A percentile compares a stretch with the other conserved stretches of the same genome.
Conservation (phyloP, 2,888 invertebrate species). For the Schizaphis graminum region DNA sequence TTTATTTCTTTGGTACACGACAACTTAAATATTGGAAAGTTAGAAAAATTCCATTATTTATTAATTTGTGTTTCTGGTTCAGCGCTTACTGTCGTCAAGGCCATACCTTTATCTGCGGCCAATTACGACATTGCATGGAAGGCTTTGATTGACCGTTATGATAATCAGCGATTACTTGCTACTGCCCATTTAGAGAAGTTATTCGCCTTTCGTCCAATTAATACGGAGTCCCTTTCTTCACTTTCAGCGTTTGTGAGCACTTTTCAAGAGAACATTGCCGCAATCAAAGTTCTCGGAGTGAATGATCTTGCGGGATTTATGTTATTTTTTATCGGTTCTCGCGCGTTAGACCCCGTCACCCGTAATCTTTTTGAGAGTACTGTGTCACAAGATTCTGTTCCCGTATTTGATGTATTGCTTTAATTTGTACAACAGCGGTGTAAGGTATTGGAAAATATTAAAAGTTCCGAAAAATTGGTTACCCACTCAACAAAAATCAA, state of each 20-base stretch:
- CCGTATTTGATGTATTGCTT: not conserved
- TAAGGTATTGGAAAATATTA: constrained; percentile 6
- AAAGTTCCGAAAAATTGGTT: not conserved
- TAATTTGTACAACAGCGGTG: not conserved
- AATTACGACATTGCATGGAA: not conserved
- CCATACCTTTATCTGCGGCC: not conserved
- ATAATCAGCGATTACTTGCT: not conserved
- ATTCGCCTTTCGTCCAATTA: not conserved
- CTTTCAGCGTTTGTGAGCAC: not conserved
- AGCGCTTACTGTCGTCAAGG: not conserved
- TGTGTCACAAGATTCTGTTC: not conserved
- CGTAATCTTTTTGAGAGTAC: not conserved
- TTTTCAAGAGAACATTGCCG: not conserved
- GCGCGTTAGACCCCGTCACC: not conserved
- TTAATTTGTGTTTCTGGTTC: not conserved
- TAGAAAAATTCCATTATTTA: constrained; percentile 5
- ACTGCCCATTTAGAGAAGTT: constrained; percentile 5
- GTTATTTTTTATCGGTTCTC: constrained; percentile 4
- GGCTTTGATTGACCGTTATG: not conserved
- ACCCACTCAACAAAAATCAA: not conserved
- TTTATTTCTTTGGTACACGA: not conserved
- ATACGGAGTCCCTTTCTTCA: not conserved
- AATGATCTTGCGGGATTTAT: not conserved
- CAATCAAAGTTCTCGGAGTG: not conserved
- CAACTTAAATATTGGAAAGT: not conserved